Evolutionary conservation across 2,797 vertebrate genomes (phyloP).

Genomic region (Acanthopagrus latus): DNA sequence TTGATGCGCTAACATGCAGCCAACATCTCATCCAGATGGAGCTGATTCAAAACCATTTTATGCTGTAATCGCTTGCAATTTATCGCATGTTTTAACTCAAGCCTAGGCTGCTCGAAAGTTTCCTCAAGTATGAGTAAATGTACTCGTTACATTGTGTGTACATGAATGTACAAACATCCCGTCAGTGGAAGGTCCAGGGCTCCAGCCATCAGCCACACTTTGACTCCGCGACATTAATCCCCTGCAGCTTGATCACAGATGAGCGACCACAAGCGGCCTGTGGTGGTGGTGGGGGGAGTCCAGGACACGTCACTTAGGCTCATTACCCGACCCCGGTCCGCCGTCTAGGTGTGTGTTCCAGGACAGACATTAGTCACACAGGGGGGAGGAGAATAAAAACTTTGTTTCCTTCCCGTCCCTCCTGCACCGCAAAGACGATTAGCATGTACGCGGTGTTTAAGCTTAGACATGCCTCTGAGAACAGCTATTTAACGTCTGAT

Average conservation of each 20-base stretch:
- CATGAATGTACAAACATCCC: conserved; percentile 19
- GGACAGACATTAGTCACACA: conserved; percentile 65
- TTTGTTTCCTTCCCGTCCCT: conserved; percentile 41
- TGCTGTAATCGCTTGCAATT: not conserved
- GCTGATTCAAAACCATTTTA: not conserved
- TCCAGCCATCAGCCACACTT: conserved; percentile 58
- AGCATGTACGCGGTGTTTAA: conserved; percentile 39
- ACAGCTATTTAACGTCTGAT: conserved; percentile 54
- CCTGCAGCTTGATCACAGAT: conserved; percentile 61
- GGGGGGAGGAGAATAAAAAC: conserved; percentile 17
- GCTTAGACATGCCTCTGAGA: conserved; percentile 46
- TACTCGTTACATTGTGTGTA: not conserved
- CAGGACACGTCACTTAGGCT: conserved; percentile 51
- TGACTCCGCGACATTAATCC: conserved; percentile 62
- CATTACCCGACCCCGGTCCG: conserved; percentile 46
- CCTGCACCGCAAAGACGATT: conserved; percentile 34
- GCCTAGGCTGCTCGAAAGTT: no score
- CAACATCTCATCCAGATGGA: conserved; percentile 14
- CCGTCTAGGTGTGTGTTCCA: conserved; percentile 72
- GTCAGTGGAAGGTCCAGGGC: conserved; percentile 4
- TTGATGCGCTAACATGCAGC: conserved; percentile 1
- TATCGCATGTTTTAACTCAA: not conserved
- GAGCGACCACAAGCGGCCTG: conserved; percentile 50
- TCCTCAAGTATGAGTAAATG: no score
- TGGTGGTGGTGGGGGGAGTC: not conserved